Evolutionary conservation across 1,140 invertebrate genomes (phyloP), one percentile per base, ranked within the genome.

Genomic region (Meloidogyne chitwoodi): DNA sequence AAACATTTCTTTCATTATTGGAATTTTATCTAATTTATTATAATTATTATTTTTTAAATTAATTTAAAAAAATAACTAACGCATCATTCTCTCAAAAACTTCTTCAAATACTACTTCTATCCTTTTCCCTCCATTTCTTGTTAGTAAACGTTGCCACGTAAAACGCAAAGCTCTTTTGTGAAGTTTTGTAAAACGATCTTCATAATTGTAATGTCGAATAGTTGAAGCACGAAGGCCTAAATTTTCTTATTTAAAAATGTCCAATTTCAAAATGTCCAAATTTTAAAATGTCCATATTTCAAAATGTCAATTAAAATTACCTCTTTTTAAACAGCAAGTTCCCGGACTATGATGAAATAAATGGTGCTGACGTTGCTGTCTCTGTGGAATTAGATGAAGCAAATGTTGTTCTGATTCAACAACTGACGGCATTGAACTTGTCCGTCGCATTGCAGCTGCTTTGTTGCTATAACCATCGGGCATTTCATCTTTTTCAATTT

Each of bases 41-140:
- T n/a, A n/a, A n/a, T n/a, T n/a, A n/a, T 22, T 27, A 12, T 16
- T 22, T 34, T 19, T 19, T 48, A 26, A 19, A 14, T 67, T 69
- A 69, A 10, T 22, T 22, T 38, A 2, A 31, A 31, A 22, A 22
- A 67, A n/a, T n/a, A 67, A 19, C 22, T n/a, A 41, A 22, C 71
- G 71, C 71, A 73, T 68, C 77, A 81, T 31, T 24, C 79, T 31
- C 8, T 81, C 78, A 68, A 80, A 79, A 14, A 79, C 78, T 66
- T 86, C 85, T 82, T 86, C 85, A 71, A 86, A 86, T 29, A 86
- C 85, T 64, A 79, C 83, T 62, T 86, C 85, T n/a, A 87, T 83
- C 67, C 85, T 56, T 75, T 87, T 87, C 14, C 85, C 85, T 12
- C 85, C 85, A 72, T 86, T 86, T 31, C 85, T 62, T 14, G 85